Percentiles rank a stretch among this genome's conserved stretches.
phyloP scores from a whole-genome alignment of 2,113 vertebrate species.

The Potamarius usumacintae region DNA sequence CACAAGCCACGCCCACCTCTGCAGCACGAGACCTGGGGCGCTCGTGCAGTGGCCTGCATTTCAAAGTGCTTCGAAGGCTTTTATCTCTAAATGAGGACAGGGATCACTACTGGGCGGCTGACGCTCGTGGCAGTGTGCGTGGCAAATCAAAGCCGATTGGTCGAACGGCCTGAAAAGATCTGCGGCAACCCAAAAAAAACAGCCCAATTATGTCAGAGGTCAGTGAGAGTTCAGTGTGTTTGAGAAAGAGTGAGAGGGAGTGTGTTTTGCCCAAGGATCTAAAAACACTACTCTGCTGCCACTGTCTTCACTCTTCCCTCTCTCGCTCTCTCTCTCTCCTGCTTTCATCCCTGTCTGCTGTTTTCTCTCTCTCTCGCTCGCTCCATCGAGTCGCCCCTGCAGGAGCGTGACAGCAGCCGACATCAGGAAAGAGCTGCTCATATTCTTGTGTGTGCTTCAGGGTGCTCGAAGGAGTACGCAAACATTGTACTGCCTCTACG shows the following conservation, averaged over 20 bases:
- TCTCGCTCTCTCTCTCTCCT: slow-evolving; percentile 36
- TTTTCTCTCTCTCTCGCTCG: slow-evolving; percentile 31
- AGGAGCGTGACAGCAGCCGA: slow-evolving; percentile 59
- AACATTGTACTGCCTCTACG: not conserved
- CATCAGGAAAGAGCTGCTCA: slow-evolving; percentile 3
- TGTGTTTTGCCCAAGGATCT: slow-evolving; percentile 47
- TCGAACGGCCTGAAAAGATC: slow-evolving; percentile 61
- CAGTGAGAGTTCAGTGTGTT: slow-evolving; percentile 66
- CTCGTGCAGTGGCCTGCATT: slow-evolving; percentile 60
- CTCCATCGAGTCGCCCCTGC: slow-evolving; percentile 52
- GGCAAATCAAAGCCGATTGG: slow-evolving; percentile 73
- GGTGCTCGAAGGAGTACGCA: not conserved
- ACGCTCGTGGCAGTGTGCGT: slow-evolving; percentile 66
- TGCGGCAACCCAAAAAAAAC: slow-evolving; percentile 55
- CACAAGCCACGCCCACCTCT: slow-evolving; percentile 57
- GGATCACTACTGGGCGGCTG: slow-evolving; percentile 67
- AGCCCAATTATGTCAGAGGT: slow-evolving; percentile 75
- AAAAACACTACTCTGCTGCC: slow-evolving; percentile 33
- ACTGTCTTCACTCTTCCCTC: slow-evolving; percentile 55
- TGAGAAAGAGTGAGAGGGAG: not conserved
- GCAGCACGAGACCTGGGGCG: slow-evolving; percentile 43
- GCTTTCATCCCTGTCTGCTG: slow-evolving; percentile 35
- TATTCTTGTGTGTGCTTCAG: slow-evolving; percentile 1
- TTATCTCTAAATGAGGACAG: slow-evolving; percentile 72
- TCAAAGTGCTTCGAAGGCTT: slow-evolving; percentile 71